Conservation (phyloP, 2,797 vertebrate genomes). For the Chloroceryle inda region DNA sequence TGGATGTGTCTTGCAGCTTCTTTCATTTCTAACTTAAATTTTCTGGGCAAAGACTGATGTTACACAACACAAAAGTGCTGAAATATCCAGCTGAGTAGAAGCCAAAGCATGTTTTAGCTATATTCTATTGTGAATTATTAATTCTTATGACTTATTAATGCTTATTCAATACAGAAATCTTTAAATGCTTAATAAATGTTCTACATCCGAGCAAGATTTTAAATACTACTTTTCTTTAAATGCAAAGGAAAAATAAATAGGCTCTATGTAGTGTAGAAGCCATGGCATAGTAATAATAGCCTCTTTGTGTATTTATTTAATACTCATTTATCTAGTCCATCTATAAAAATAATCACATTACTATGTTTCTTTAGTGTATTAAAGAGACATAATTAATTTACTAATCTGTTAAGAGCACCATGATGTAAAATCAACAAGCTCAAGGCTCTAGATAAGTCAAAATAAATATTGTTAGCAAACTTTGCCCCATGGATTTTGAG, state of each 20-base stretch:
- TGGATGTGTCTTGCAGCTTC: not conserved
- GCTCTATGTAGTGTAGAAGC: not conserved
- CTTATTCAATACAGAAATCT: not conserved
- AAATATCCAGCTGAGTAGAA: not conserved
- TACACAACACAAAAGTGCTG: not conserved
- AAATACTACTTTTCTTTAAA: not conserved
- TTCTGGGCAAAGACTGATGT: not conserved
- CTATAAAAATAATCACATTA: not conserved
- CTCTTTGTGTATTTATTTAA: not conserved
- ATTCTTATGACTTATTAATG: conserved; percentile 26
- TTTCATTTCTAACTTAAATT: not conserved
- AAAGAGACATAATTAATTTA: not conserved
- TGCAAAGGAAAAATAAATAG: not conserved
- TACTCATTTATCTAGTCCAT: not conserved
- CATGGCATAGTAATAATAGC: not conserved
- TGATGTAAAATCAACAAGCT: not conserved
- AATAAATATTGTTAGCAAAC: not conserved
- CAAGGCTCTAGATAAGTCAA: not conserved
- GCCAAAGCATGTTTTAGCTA: not conserved
- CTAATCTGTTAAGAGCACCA: not conserved
- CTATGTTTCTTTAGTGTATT: not conserved
- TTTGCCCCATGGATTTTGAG: not conserved
- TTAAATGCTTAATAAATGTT: not conserved
- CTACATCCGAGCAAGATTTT: not conserved
- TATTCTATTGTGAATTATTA: conserved; percentile 47